These are phyloP conservation scores for Neopipo cinnamomea DNA, from an alignment of 2,113 vertebrate genomes.

Conservation along the genomic window DNA sequence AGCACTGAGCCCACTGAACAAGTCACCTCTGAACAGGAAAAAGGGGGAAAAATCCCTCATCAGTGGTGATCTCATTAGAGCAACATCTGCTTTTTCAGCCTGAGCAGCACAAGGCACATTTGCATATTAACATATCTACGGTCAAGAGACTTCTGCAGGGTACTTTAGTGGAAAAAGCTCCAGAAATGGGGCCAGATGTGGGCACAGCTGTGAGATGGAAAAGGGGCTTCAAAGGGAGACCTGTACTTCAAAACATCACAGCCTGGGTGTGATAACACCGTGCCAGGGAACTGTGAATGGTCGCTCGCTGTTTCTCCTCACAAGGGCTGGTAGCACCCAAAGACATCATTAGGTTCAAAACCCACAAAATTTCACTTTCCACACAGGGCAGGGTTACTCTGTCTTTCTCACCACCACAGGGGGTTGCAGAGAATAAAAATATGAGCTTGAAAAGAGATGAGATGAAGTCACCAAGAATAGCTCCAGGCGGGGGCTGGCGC, in stretches of 20 bases:
- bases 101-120: neutral
- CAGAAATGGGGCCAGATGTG: neutral
- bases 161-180: neutral
- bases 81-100: neutral
- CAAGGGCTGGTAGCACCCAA: neutral
- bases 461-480: slow-evolving; percentile 46
- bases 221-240: neutral
- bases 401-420: neutral
- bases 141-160: neutral
- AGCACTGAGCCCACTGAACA: neutral
- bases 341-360: neutral
- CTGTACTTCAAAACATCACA: neutral
- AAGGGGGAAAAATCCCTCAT: neutral
- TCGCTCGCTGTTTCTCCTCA: fast-evolving
- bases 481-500: slow-evolving; percentile 19
- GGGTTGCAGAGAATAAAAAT: slow-evolving; percentile 22
- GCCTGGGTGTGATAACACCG: neutral
- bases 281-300: neutral
- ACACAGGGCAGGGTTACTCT: neutral
- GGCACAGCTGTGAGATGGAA: neutral
- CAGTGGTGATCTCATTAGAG: neutral
- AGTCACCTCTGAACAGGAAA: neutral
- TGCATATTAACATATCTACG: neutral
- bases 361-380: neutral
- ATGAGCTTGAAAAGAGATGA: neutral